Conservation (phyloP, 1,140 invertebrate genomes). For the Andrena cerasifolii region DNA sequence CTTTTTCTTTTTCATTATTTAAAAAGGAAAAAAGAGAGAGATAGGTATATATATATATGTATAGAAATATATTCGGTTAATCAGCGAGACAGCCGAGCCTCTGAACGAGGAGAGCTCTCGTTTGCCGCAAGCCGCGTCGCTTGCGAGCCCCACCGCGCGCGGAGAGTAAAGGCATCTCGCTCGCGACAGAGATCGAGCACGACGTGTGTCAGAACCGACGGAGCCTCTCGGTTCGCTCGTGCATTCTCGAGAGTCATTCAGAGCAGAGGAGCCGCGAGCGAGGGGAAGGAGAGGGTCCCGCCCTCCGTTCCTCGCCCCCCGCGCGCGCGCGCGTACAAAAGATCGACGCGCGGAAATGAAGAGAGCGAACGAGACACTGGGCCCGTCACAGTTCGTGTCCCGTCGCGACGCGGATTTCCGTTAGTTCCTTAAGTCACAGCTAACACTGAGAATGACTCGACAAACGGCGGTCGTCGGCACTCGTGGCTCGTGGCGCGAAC, state of each 20-base stretch:
- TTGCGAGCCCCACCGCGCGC: slow-evolving; percentile 27
- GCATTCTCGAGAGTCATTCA: slow-evolving; percentile 7
- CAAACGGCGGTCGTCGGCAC: slow-evolving; percentile 72
- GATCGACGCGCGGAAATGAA: background rate
- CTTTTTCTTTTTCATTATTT: too few relatives aligned
- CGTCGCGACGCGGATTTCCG: slow-evolving; percentile 67
- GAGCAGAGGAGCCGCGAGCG: slow-evolving; percentile 12
- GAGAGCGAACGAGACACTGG: slow-evolving; percentile 21
- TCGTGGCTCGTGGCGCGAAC: slow-evolving; percentile 7
- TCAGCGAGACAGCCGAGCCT: background rate
- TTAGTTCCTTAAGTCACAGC: slow-evolving; percentile 74
- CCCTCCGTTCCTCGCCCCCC: background rate
- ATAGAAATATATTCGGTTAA: slow-evolving; percentile 26
- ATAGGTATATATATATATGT: slow-evolving; percentile 19
- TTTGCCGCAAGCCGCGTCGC: slow-evolving; percentile 57
- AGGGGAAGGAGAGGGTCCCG: background rate
- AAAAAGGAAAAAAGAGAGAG: slow-evolving; percentile 36
- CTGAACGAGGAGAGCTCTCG: too few relatives aligned
- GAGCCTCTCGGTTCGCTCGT: slow-evolving; percentile 47
- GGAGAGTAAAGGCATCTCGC: slow-evolving; percentile 1
- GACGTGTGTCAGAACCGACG: slow-evolving; percentile 10
- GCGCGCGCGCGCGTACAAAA: background rate
- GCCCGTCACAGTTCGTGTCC: slow-evolving; percentile 1
- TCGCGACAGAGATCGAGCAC: too few relatives aligned
- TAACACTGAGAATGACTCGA: slow-evolving; percentile 77